These are phyloP conservation scores for Malurus elegans DNA, from an alignment of 2,113 vertebrate species.

Conservation along the genomic window DNA sequence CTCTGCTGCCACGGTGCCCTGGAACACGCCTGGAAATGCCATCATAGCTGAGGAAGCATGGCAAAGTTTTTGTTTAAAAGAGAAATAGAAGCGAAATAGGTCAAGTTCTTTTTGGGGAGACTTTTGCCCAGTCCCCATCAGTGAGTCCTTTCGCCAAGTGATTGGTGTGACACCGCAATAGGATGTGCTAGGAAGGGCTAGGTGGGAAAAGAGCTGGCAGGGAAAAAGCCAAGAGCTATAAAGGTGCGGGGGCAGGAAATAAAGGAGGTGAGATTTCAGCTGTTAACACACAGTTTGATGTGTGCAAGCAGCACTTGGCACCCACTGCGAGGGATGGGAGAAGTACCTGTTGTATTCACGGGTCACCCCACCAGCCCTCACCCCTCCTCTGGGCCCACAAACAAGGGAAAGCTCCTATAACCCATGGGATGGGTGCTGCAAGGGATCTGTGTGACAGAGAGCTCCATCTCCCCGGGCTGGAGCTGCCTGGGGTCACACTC, in stretches of 20 bases:
- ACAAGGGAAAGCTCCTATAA: not conserved
- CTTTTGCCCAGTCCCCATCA: not conserved
- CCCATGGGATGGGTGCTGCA: not conserved
- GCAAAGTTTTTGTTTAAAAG: not conserved
- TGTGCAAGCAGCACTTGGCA: not conserved
- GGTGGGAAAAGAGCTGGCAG: not conserved
- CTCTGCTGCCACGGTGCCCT: not conserved
- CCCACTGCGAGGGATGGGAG: rapidly evolving
- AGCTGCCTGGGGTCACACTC: not conserved
- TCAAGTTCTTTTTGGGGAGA: not conserved
- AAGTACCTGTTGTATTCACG: not conserved
- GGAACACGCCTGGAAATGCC: not conserved
- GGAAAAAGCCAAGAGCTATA: not conserved
- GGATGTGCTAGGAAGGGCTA: not conserved
- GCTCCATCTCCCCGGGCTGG: not conserved
- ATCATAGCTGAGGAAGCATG: not conserved
- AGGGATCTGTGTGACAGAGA: not conserved
- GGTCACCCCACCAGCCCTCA: rapidly evolving
- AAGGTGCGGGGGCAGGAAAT: not conserved
- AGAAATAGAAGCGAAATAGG: not conserved
- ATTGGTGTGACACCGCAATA: not conserved
- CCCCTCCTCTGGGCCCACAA: not conserved
- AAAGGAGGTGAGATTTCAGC: constrained; percentile 1
- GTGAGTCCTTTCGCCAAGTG: not conserved
- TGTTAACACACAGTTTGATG: not conserved